Evolutionary conservation across 2,797 vertebrate species (phyloP).

Genomic region (Poliocrania exsul): DNA sequence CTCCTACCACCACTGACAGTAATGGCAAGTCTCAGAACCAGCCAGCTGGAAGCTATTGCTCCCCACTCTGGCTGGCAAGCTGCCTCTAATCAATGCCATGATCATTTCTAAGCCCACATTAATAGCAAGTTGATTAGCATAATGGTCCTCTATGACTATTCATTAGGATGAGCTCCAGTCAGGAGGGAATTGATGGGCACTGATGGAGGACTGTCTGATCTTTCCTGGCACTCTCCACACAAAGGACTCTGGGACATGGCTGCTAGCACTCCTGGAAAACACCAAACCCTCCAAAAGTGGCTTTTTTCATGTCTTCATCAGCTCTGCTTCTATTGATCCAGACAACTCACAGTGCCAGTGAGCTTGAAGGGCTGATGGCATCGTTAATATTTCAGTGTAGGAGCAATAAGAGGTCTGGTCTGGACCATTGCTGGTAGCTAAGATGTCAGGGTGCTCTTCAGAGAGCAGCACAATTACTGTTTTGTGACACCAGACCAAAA

Average conservation of each 20-base stretch:
- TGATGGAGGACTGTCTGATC: background rate
- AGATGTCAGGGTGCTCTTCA: background rate
- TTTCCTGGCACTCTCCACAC: background rate
- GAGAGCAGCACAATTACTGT: background rate
- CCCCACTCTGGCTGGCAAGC: background rate
- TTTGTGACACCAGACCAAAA: background rate
- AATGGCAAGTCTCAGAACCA: background rate
- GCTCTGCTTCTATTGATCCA: background rate
- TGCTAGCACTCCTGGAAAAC: background rate
- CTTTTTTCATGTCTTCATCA: background rate
- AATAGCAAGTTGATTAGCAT: slow-evolving; percentile 30
- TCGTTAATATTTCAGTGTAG: slow-evolving; percentile 34
- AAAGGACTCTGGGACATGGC: background rate
- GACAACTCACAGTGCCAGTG: background rate
- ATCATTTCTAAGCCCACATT: slow-evolving; percentile 10
- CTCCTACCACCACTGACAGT: background rate
- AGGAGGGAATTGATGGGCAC: background rate
- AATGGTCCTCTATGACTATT: background rate
- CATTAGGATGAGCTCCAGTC: slow-evolving; percentile 46
- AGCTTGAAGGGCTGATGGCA: background rate
- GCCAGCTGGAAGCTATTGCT: background rate
- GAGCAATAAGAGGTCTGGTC: background rate
- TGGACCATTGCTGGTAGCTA: background rate
- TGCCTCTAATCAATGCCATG: background rate
- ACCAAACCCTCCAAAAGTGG: background rate